Evolutionary conservation across 2,797 vertebrate species (phyloP), one percentile per base, ranked within the genome.

Genomic region (Pseudomugil tenellus): DNA sequence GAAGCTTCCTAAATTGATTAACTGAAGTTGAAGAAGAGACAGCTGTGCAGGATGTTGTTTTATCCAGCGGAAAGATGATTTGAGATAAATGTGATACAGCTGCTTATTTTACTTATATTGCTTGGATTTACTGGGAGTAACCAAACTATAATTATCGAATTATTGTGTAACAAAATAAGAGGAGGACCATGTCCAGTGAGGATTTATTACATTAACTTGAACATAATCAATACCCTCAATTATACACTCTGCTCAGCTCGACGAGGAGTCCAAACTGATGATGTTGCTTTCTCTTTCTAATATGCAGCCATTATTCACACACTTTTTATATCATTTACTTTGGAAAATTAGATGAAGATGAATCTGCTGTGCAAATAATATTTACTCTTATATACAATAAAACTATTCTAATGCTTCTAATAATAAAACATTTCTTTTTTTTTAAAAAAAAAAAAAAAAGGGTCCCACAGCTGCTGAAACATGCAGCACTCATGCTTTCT

Each of bases 1-100:
- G 69, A 39, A 74, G 67, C 84, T 83, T 86, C 67, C 13, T 80
- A 77, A 91, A 90, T 90, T 74, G 88, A 91, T 90, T 91, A 76
- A 63, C 70, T 73, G 80, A 68, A 87, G 84, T 80, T 87, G 86
- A 89, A 64, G 25, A 48, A 68, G 63, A 88, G 78, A 55, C 69
- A 70, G 70, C 76, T 79, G 21, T 84, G 81, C 55, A 84, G 62
- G 58, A 84, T 84, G 79, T 68, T 81, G 72, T 74, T 84, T 86
- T 80, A 80, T 74, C 70, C 83, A 43, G 71, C 54, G 35, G 74
- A 83, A 77, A 87, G 80, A 86, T 89, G 77, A 84, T 85, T 85
- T 74, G 29, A 78, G 88, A 87, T 87, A 84, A 89, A 84, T 68
- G 63, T 62, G 74, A 82, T 67, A 70, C 66, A 80, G 77, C 60